These are phyloP conservation scores for Lapara coniferarum DNA, from an alignment of 2,888 invertebrate genomes.

Conservation along the genomic window DNA sequence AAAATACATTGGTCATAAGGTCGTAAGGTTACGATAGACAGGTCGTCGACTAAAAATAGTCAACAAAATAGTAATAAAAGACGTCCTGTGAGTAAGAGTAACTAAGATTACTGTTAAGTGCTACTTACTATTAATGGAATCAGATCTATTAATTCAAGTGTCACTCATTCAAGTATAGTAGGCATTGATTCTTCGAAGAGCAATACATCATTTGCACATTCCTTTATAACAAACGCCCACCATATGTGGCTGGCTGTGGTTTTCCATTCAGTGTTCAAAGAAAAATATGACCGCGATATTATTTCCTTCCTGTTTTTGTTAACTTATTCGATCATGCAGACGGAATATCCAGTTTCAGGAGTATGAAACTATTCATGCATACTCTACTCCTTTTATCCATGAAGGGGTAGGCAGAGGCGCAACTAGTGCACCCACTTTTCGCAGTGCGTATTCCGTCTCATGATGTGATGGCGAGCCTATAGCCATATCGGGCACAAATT, in stretches of 20 bases:
- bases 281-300: slow-evolving; percentile 9
- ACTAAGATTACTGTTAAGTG: neutral
- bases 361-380: neutral
- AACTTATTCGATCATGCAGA: neutral
- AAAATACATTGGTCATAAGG: too few species aligned
- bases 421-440: too few species aligned
- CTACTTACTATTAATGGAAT: slow-evolving; percentile 9
- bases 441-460: too few species aligned
- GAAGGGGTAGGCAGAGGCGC: too few species aligned
- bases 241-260: neutral
- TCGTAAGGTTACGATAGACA: too few species aligned
- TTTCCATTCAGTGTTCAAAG: slow-evolving; percentile 23
- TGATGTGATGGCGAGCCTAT: too few species aligned
- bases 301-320: neutral
- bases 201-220: neutral
- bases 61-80: neutral
- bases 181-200: slow-evolving; percentile 1
- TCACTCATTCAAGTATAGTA: neutral
- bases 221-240: neutral
- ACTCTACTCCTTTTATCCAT: too few species aligned
- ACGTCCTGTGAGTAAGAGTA: neutral
- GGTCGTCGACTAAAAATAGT: neutral
- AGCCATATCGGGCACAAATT: too few species aligned
- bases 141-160: neutral
- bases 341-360: neutral